phyloP scores from a whole-genome alignment of 2,797 vertebrate genomes.

The Tauraco hartlaubi region DNA sequence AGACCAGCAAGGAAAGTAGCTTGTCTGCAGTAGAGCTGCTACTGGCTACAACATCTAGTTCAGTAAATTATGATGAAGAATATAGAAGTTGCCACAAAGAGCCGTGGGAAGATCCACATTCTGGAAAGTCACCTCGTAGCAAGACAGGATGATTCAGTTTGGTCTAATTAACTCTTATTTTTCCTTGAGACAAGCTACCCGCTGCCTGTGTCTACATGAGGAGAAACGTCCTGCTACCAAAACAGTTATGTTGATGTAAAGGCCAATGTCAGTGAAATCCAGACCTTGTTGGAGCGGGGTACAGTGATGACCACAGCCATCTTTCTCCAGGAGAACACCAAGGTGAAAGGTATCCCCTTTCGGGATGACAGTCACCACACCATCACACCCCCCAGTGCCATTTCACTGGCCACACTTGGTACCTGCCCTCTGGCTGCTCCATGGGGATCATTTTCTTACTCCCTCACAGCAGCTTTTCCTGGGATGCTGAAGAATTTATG shows the following conservation, averaged over 20 bases:
- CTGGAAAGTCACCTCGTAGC: not conserved
- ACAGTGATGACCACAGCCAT: too few relatives aligned
- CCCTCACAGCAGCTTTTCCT: not conserved
- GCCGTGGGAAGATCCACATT: not conserved
- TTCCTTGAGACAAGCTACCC: not conserved
- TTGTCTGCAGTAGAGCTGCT: not conserved
- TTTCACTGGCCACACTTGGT: not conserved
- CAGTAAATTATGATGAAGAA: not conserved
- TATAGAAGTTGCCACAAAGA: not conserved
- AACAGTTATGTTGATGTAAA: not conserved
- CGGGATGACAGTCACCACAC: not conserved
- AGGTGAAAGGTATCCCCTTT: not conserved
- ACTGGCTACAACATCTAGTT: not conserved
- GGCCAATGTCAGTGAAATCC: not conserved
- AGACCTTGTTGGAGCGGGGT: not conserved
- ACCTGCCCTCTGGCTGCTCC: not conserved
- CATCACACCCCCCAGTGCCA: not conserved
- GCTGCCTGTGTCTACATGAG: not conserved
- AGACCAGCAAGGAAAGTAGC: not conserved
- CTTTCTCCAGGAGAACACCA: not conserved
- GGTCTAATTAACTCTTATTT: not conserved
- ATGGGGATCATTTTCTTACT: accelerated
- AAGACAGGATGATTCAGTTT: not conserved
- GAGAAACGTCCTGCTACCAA: not conserved
- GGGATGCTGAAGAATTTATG: not conserved